phyloP scores from a whole-genome alignment of 1,140 invertebrate genomes.

The Lasioglossum baleicum region DNA sequence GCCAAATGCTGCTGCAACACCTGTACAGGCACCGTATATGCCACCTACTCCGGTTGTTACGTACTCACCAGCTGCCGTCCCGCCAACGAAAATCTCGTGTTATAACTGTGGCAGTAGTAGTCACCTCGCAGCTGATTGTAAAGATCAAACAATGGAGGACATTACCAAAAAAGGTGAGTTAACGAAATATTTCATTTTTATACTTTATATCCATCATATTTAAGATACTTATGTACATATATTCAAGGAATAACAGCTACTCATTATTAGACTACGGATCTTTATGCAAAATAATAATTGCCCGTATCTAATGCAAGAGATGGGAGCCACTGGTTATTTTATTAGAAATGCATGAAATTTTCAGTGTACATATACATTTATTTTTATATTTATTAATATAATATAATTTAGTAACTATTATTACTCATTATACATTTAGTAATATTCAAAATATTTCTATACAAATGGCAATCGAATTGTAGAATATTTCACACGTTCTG shows the following conservation, averaged over 20 bases:
- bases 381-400: no score
- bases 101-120: slow-evolving; percentile 86
- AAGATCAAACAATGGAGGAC: slow-evolving; percentile 92
- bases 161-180: slow-evolving; percentile 85
- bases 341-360: no score
- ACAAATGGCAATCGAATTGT: background rate
- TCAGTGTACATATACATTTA: background rate
- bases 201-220: background rate
- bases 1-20: slow-evolving; percentile 72
- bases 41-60: slow-evolving; percentile 78
- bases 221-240: no score
- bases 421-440: background rate
- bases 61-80: slow-evolving; percentile 71
- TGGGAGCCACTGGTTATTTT: no score
- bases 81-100: slow-evolving; percentile 82
- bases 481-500: background rate
- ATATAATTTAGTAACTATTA: no score
- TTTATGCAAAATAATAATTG: no score
- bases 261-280: no score
- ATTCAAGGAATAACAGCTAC: background rate
- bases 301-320: no score
- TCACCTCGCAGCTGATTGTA: slow-evolving; percentile 91
- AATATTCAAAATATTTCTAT: background rate
- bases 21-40: slow-evolving; percentile 76
- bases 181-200: background rate